phyloP scores from a whole-genome alignment of 2,888 invertebrate species.

The Crioceris asparagi region DNA sequence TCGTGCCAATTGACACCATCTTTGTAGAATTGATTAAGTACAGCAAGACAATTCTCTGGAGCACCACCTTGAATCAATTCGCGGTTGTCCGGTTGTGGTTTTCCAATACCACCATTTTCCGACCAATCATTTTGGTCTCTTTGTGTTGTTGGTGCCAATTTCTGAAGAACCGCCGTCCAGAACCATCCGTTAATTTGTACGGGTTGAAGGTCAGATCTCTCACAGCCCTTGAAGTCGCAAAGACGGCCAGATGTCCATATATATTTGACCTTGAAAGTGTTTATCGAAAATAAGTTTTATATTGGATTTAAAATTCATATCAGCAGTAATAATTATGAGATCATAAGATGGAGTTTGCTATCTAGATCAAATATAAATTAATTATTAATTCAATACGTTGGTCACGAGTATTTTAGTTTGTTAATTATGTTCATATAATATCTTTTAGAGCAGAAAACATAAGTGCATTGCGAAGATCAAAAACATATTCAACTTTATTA shows the following conservation, averaged over 20 bases:
- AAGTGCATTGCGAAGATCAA: too few relatives aligned
- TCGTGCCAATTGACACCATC: constrained; percentile 88
- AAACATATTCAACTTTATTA: too few relatives aligned
- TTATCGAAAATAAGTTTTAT: neutral
- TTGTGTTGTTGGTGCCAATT: constrained; percentile 72
- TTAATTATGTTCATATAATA: too few relatives aligned
- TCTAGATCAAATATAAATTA: too few relatives aligned
- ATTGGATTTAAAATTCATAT: neutral
- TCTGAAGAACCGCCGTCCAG: constrained; percentile 81
- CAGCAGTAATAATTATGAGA: too few relatives aligned
- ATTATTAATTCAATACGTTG: too few relatives aligned
- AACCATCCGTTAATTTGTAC: constrained; percentile 80
- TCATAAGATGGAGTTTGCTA: too few relatives aligned
- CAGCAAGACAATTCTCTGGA: constrained; percentile 73
- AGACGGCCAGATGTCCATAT: constrained; percentile 86
- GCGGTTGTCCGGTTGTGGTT: constrained; percentile 79
- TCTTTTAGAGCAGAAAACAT: too few relatives aligned
- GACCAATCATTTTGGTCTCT: constrained; percentile 83
- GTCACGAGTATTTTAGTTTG: too few relatives aligned
- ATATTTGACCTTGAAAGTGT: constrained; percentile 57
- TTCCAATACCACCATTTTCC: constrained; percentile 72
- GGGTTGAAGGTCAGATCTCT: constrained; percentile 74
- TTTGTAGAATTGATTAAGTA: constrained; percentile 83
- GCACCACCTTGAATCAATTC: constrained; percentile 67
- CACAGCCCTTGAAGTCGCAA: constrained; percentile 85